These are phyloP conservation scores for Delichon dasypus DNA, from an alignment of 2,797 vertebrate species.

Conservation along the genomic window DNA sequence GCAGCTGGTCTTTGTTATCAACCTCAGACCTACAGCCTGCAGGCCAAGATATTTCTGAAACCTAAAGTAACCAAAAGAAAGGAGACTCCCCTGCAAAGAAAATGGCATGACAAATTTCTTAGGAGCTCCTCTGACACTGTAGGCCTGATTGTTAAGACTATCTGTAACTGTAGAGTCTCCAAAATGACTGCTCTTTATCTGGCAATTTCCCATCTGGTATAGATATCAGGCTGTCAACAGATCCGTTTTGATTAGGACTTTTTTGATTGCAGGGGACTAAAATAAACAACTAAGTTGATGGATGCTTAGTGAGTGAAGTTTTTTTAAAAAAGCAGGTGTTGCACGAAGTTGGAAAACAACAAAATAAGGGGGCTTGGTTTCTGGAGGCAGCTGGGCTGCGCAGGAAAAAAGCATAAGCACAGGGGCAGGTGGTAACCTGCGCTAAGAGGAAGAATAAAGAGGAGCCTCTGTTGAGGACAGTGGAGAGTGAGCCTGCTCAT, in stretches of 20 bases:
- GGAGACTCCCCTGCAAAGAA: neutral
- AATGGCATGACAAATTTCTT: neutral
- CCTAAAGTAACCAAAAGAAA: neutral
- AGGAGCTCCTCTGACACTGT: neutral
- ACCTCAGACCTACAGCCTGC: neutral
- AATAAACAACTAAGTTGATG: neutral
- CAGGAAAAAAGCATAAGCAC: rapidly evolving
- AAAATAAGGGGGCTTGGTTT: neutral
- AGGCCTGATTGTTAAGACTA: neutral
- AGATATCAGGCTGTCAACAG: neutral
- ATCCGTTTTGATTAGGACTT: neutral
- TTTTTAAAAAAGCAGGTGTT: neutral
- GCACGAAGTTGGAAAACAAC: neutral
- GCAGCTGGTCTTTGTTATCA: neutral
- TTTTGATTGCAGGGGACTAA: neutral
- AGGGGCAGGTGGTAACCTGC: neutral
- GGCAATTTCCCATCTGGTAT: neutral
- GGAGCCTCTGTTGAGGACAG: neutral
- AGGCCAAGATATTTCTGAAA: neutral
- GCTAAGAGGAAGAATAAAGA: neutral
- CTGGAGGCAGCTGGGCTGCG: neutral
- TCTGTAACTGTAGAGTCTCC: neutral
- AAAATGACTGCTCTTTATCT: neutral
- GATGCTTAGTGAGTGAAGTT: neutral
- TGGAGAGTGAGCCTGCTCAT: neutral